These are phyloP conservation scores for Eumerus sabulonum DNA, from an alignment of 2,888 invertebrate genomes.

Conservation along the genomic window DNA sequence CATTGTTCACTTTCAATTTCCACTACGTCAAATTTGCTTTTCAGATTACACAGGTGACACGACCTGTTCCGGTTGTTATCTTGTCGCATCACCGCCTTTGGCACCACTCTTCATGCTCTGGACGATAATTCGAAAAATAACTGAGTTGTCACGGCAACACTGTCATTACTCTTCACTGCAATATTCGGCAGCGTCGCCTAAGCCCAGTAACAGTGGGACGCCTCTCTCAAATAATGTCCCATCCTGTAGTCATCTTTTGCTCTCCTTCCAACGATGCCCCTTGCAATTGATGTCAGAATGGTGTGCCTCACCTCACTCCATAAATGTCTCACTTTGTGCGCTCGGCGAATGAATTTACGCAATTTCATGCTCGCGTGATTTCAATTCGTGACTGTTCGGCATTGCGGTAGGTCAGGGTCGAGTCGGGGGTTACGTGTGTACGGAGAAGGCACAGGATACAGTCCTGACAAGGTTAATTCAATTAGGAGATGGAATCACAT, in stretches of 20 bases:
- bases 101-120: background rate
- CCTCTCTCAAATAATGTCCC: no score
- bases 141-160: conserved; percentile 45
- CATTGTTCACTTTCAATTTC: conserved; percentile 60
- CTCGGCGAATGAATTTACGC: conserved; percentile 54
- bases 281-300: background rate
- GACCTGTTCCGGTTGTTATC: conserved; percentile 33
- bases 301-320: background rate
- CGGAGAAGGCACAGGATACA: background rate
- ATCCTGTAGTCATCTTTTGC: no score
- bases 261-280: no score
- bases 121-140: conserved; percentile 8
- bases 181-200: background rate
- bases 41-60: conserved; percentile 50
- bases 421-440: conserved; percentile 3
- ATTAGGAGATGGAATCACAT: conserved; percentile 39
- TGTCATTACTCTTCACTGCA: background rate
- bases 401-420: conserved; percentile 65
- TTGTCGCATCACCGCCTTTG: conserved; percentile 15
- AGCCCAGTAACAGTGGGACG: no score
- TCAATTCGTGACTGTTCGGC: conserved; percentile 60
- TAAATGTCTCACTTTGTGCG: background rate
- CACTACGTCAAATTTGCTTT: conserved; percentile 48
- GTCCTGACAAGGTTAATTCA: conserved; percentile 46
- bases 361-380: conserved; percentile 67